Evolutionary conservation across 1,140 invertebrate species (phyloP).

Genomic region (Eupristina koningsbergeri): DNA sequence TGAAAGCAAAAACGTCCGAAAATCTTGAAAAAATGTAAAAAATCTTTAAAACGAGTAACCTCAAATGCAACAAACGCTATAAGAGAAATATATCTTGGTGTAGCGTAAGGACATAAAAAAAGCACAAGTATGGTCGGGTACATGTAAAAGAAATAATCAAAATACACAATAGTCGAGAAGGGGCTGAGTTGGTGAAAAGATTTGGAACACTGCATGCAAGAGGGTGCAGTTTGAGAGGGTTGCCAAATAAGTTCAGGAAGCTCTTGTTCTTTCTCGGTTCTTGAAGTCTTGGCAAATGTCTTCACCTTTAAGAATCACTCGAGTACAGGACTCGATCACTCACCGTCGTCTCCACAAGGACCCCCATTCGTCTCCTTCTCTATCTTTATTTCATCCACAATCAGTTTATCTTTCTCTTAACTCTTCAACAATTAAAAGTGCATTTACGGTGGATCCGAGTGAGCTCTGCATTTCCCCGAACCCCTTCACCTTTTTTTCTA

Average conservation of each 20-base stretch:
- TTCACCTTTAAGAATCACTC: slow-evolving; percentile 53
- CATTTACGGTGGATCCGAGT: slow-evolving; percentile 50
- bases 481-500: neutral
- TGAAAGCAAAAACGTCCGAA: slow-evolving; percentile 27
- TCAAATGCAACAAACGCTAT: slow-evolving; percentile 7
- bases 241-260: slow-evolving; percentile 51
- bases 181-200: slow-evolving; percentile 30
- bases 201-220: slow-evolving; percentile 17
- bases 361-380: slow-evolving; percentile 9
- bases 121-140: neutral
- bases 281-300: slow-evolving; percentile 51
- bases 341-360: slow-evolving; percentile 27
- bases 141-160: slow-evolving; percentile 32
- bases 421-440: slow-evolving; percentile 57
- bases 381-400: neutral
- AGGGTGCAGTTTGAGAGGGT: slow-evolving; percentile 37
- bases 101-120: neutral
- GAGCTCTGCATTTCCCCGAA: neutral
- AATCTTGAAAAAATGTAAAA: slow-evolving; percentile 16
- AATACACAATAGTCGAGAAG: slow-evolving; percentile 40
- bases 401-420: neutral
- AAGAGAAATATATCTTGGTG: neutral
- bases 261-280: slow-evolving; percentile 19
- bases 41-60: slow-evolving; percentile 26
- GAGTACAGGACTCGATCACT: slow-evolving; percentile 42